Evolutionary conservation across 2,113 vertebrate species (phyloP), one percentile per base, ranked within the genome.

Genomic region (Pollimyrus isidori): DNA sequence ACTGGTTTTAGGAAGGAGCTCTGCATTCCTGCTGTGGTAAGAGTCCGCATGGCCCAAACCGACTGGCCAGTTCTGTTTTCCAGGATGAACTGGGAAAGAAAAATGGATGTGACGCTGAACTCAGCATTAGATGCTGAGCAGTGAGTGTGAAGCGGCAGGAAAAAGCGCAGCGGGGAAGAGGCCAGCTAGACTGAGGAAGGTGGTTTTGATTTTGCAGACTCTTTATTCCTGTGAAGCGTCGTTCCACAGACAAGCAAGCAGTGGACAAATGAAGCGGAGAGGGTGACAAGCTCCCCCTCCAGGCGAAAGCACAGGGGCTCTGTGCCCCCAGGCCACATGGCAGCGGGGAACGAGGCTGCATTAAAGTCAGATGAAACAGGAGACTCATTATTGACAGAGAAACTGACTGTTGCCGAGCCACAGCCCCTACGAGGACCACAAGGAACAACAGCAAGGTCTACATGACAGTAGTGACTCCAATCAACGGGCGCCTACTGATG

Each of bases 311-410:
- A 83, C 80, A 9, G 1, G 45, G 42, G 7, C 2, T 39, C 45
- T 30, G n/a, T 15, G 7, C 48, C 58, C 88, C 65, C 49, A 35
- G 88, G 89, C 88, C 65, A 3, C 49, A 45, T 82, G 83, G 69
- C 58, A 19, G 88, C 2, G 4, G 73, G 86, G n/a, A 73, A 91
- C 76, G 85, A 89, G 89, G 48, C 48, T 35, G 9, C 39, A 23
- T 87, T 88, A 91, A 88, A 88, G 89, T 89, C 87, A 89, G 82
- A 91, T 65, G 90, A 90, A 88, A 89, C 89, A 46, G 17, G 87
- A 90, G 89, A 65, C 89, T 50, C 89, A 89, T 83, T 15, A 45
- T 89, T 89, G 53, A 90, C 65, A 15, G 4, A 39, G 45, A 4
- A 58, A n/a, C 73, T 42, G 46, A 26, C 84, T 62, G 83, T 42